Evolutionary conservation across 2,797 vertebrate genomes (phyloP), one percentile per base, ranked within the genome.

Genomic region (Pyrocephalus nanus): DNA sequence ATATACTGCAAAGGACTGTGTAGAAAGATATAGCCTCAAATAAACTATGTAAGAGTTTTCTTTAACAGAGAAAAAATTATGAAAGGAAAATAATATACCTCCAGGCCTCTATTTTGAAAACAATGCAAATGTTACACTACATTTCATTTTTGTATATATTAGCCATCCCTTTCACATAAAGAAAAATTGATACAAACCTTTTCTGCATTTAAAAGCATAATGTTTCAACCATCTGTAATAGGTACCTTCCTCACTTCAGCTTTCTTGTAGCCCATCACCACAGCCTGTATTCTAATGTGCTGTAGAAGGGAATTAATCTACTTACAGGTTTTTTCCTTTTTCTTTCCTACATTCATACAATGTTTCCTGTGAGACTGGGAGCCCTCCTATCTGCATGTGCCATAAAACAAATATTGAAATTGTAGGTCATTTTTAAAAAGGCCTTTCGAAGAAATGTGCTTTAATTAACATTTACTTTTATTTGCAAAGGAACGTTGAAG

Each of bases 381-480:
- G 60, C 77, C 81, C 34, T 92, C 38, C 71, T 88, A 32, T 85
- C 83, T 50, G 27, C 60, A 22, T 3, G 1, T 1, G 2, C 62
- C 74, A 20, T 90, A 90, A 94, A 87, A 65, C 86, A 96, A 95
- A 93, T 93, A 90, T 60, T 92, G 93, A 80, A 88, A 64, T 53
- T 86, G 64, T 20, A 87, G 60, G 71, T 86, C 36, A 86, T 78
- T 88, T 90, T 50, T 38, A 86, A 92, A 85, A 36, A 95, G 60
- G 22, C 74, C 83, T 94, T 86, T 92, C 0, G 2, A 90, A 94
- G 88, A 67, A 95, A 89, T 94, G 71, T 74, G 77, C 69, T 94
- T 92, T 92, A 90, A 90, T 95, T 95, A 93, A 87, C 88, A 94
- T 92, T 93, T 92, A 92, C 60, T 86, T 88, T 65, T 94, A 91